phyloP scores from a whole-genome alignment of 23 tunicate species.

The Trididemnum nubilum region DNA sequence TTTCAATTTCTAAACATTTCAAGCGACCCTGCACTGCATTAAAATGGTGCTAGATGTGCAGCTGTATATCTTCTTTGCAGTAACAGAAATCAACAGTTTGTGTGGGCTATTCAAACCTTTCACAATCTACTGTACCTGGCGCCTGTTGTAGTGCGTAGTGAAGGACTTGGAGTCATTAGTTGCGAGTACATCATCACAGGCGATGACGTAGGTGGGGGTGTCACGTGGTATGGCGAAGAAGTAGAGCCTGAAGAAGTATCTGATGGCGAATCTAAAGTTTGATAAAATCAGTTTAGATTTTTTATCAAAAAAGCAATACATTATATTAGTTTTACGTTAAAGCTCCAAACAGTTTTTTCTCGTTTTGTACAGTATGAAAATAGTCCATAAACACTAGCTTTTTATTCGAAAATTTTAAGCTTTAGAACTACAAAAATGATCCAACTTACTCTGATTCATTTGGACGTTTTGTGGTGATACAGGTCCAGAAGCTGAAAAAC shows the following conservation, averaged over 20 bases:
- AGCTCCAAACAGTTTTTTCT: no score
- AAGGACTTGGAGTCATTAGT: constrained; percentile 8
- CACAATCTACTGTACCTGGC: no score
- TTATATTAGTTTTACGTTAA: neutral
- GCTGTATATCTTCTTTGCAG: no score
- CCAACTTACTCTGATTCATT: constrained; percentile 11
- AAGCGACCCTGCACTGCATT: no score
- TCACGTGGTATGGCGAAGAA: constrained; percentile 65
- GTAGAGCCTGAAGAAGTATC: constrained; percentile 53
- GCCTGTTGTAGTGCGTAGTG: neutral
- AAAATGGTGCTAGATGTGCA: no score
- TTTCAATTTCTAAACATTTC: no score
- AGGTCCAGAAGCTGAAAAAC: constrained; percentile 23
- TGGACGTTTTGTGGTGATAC: neutral
- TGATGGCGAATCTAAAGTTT: constrained; percentile 52
- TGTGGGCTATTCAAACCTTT: no score
- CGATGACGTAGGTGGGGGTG: constrained; percentile 67
- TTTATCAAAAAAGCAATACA: neutral
- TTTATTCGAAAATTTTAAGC: no score
- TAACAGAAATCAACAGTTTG: no score
- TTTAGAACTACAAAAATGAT: neutral
- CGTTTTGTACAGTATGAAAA: no score
- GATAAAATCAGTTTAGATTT: neutral
- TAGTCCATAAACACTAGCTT: no score
- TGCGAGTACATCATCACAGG: constrained; percentile 72